Percentiles rank a stretch among this genome's conserved stretches.
phyloP scores from a whole-genome alignment of 2,888 invertebrate genomes.

The Taenaris catops region DNA sequence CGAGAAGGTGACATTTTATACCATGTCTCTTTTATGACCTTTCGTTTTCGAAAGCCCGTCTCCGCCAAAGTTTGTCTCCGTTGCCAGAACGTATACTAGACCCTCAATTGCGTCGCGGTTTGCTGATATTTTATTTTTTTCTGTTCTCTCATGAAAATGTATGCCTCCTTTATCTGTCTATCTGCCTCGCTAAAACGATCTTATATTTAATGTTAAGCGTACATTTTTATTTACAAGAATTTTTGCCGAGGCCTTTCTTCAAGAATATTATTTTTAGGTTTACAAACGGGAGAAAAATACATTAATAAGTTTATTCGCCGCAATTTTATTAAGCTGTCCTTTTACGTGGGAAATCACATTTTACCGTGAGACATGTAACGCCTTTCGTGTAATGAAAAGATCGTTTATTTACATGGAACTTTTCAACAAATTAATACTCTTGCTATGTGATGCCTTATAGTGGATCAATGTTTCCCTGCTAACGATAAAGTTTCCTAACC shows the following conservation, averaged over 20 bases:
- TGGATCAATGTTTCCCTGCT: constrained; percentile 41
- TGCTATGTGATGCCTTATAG: constrained; percentile 8
- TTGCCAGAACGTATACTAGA: constrained; percentile 52
- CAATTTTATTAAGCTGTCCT: constrained; percentile 26
- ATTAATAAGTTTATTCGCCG: constrained; percentile 28
- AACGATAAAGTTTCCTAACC: constrained; percentile 65
- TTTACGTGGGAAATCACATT: constrained; percentile 7
- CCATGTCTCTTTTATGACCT: constrained; percentile 39
- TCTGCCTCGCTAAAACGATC: constrained; percentile 60
- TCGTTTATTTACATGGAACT: constrained; percentile 7
- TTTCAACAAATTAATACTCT: constrained; percentile 7
- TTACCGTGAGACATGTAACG: not conserved
- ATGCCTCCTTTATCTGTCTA: constrained; percentile 63
- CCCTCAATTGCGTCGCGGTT: constrained; percentile 48
- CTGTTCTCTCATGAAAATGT: constrained; percentile 60
- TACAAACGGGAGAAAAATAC: constrained; percentile 37
- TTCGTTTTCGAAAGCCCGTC: constrained; percentile 28
- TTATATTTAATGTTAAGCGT: constrained; percentile 64
- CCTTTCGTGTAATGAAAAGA: constrained; percentile 1
- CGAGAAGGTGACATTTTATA: constrained; percentile 45
- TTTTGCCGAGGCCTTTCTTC: constrained; percentile 38
- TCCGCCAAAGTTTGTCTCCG: constrained; percentile 48
- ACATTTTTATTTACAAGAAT: constrained; percentile 56
- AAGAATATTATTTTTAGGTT: constrained; percentile 47
- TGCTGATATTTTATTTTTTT: constrained; percentile 39